phyloP scores from a whole-genome alignment of 2,888 invertebrate species.

The Agonopterix heracliana region DNA sequence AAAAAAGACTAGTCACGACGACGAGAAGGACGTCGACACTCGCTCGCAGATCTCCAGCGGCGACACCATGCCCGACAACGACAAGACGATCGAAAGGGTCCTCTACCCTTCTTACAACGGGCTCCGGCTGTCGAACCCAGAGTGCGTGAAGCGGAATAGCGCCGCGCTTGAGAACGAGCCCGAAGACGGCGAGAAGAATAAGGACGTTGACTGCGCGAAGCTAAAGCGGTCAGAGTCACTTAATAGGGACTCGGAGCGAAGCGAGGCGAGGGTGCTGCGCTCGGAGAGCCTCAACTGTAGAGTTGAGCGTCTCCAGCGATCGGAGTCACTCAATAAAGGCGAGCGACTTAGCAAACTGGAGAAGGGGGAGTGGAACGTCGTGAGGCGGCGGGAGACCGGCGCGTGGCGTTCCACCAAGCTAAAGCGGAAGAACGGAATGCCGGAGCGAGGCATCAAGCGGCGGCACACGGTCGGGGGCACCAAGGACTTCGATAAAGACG shows the following conservation, averaged over 20 bases:
- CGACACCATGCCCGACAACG: constrained; percentile 59
- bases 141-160: constrained; percentile 40
- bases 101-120: constrained; percentile 22
- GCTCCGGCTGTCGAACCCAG: constrained; percentile 22
- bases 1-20: constrained; percentile 34
- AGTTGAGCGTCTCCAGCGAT: constrained; percentile 41
- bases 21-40: constrained; percentile 87
- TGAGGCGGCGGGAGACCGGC: constrained; percentile 77
- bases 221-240: constrained; percentile 78
- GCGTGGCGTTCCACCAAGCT: constrained; percentile 78
- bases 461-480: constrained; percentile 95
- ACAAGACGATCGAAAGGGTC: constrained; percentile 33
- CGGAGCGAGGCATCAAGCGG: constrained; percentile 89
- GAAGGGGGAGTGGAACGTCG: constrained; percentile 82
- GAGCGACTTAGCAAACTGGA: constrained; percentile 77
- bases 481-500: constrained; percentile 85
- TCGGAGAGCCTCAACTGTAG: constrained; percentile 79
- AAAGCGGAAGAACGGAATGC: constrained; percentile 86
- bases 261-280: constrained; percentile 72
- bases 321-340: constrained; percentile 43
- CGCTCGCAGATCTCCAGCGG: constrained; percentile 74
- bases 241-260: constrained; percentile 72
- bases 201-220: constrained; percentile 36
- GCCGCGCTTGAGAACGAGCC: constrained; percentile 31
- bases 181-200: constrained; percentile 20